Conservation (phyloP, 2,888 invertebrate genomes). For the Platerodrilus igneus region DNA sequence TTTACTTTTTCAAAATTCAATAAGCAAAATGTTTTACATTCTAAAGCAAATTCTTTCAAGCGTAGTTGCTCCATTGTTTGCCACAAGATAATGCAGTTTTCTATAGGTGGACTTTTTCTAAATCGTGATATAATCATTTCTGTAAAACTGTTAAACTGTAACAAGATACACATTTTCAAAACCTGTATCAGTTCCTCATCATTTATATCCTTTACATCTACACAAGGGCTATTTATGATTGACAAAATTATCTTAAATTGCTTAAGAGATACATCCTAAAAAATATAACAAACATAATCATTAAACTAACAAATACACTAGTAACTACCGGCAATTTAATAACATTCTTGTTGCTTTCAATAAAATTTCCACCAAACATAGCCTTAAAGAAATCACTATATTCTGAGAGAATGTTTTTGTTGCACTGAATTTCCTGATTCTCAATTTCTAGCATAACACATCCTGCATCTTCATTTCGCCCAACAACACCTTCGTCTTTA, state of each 20-base stretch:
- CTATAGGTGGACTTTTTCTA: slow-evolving; percentile 28
- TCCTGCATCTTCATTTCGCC: neutral
- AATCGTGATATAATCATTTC: slow-evolving; percentile 34
- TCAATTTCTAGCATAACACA: slow-evolving; percentile 15
- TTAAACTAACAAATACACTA: no score
- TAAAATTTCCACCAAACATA: slow-evolving; percentile 48
- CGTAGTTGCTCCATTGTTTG: slow-evolving; percentile 36
- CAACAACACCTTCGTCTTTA: no score
- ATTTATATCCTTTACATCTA: no score
- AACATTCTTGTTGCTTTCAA: slow-evolving; percentile 39
- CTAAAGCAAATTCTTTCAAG: slow-evolving; percentile 36
- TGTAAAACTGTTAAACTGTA: slow-evolving; percentile 44
- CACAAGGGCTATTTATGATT: no score
- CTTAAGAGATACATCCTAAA: no score
- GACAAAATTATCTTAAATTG: no score
- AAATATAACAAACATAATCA: no score
- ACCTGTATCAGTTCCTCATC: slow-evolving; percentile 39
- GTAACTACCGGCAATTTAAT: slow-evolving; percentile 46
- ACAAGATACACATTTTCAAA: slow-evolving; percentile 44
- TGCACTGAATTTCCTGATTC: slow-evolving; percentile 27
- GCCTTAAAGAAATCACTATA: slow-evolving; percentile 49
- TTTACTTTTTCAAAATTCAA: slow-evolving; percentile 38
- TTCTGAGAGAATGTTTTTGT: slow-evolving; percentile 36
- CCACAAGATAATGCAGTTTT: slow-evolving; percentile 43
- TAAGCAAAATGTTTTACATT: slow-evolving; percentile 42